Percentiles rank a stretch among this genome's conserved stretches.
phyloP scores from a whole-genome alignment of 2,113 vertebrate genomes.

The Pseudolaguvia tuberculata region DNA sequence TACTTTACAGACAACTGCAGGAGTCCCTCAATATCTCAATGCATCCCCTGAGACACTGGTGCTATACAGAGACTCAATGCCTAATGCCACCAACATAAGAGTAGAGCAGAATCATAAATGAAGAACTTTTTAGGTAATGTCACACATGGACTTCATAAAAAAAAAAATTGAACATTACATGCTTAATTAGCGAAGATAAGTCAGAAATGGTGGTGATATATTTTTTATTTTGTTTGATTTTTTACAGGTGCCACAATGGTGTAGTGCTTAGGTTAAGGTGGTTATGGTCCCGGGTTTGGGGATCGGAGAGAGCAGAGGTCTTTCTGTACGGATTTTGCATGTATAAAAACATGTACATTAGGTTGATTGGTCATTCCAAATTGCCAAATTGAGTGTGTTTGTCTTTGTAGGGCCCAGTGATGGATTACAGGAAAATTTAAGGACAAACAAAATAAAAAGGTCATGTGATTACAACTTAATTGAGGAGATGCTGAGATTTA shows the following conservation, averaged over 20 bases:
- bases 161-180: constrained; percentile 44
- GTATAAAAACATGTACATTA: too few relatives aligned
- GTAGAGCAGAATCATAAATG: constrained; percentile 48
- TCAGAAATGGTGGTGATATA: constrained; percentile 63
- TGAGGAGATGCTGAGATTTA: constrained; percentile 53
- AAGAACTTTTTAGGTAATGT: constrained; percentile 29
- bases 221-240: constrained; percentile 64
- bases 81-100: constrained; percentile 39
- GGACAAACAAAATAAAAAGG: constrained; percentile 56
- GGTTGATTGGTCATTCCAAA: too few relatives aligned
- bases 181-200: constrained; percentile 56
- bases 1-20: constrained; percentile 55
- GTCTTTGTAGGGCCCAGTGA: too few relatives aligned
- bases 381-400: too few relatives aligned
- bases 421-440: constrained; percentile 48
- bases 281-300: too few relatives aligned
- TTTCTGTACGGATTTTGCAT: too few relatives aligned
- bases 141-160: constrained; percentile 37
- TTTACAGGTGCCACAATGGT: constrained; percentile 62
- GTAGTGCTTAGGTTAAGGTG: too few relatives aligned
- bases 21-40: constrained; percentile 55
- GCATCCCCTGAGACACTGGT: constrained; percentile 27
- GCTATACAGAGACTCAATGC: constrained; percentile 47
- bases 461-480: constrained; percentile 55
- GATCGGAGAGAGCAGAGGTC: too few relatives aligned